Evolutionary conservation across 2,797 vertebrate genomes (phyloP), one percentile per base, ranked within the genome.

Genomic region (Alosa sapidissima): DNA sequence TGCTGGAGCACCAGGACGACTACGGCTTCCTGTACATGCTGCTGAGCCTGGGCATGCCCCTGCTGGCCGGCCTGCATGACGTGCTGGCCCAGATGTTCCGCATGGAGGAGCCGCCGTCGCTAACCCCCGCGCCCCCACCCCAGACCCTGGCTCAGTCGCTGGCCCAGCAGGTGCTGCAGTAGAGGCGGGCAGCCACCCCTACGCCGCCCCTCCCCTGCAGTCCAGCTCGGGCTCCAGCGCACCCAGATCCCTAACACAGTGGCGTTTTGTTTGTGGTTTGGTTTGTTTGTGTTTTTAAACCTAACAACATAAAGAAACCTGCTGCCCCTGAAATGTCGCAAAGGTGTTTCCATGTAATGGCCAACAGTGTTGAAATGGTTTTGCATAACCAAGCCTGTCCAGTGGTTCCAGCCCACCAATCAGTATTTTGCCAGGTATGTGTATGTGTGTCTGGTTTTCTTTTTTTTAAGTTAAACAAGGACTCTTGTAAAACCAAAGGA

Each of bases 21-120:
- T 98, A 97, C 92, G 89, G 92, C 92, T 98, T 96, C 93, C 93
- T 96, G 87, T 98, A 95, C 0, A 98, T 98, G 96, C 96, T 99
- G 87, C 93, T 99, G 92, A 97, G 97, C 92, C 91, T 98, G 82
- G 96, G 96, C 86, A 90, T 97, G 87, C 97, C 97, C 0, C 95
- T 99, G 85, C 95, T 99, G 88, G 97, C 93, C 85, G 94, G 93
- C 85, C 95, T 98, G 93, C 95, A 95, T n/a, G 97, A 98, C 94
- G 93, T 97, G 86, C 93, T 97, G 86, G 83, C 91, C 60, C 94
- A 97, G 92, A 98, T 98, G 89, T 97, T 95, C 93, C 91, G 88
- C 86, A 98, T 99, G 93, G 93, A 51, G 92, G 28, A 92, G 86
- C 86, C 90, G 86, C 86, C 90, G 0, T 92, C 96, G n/a, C 92